These are phyloP conservation scores for Choristoneura rosaceana DNA, from an alignment of 2,888 invertebrate species.

Conservation along the genomic window DNA sequence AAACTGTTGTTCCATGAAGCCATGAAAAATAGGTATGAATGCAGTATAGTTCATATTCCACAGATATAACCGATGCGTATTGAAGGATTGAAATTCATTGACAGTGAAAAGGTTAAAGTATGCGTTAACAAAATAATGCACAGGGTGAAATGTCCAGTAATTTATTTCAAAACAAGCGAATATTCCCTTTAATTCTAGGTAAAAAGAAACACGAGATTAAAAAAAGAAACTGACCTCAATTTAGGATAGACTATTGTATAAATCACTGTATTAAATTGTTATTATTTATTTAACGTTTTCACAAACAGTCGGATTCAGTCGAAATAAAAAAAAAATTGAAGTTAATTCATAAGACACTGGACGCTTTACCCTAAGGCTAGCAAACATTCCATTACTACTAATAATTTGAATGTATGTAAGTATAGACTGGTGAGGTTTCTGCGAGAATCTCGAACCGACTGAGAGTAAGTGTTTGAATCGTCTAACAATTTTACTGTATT, in stretches of 20 bases:
- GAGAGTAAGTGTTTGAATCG: conserved; percentile 60
- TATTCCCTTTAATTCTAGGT: background rate
- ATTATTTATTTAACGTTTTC: no score
- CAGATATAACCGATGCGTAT: no score
- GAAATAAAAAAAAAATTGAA: background rate
- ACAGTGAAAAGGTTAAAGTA: background rate
- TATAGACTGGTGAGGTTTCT: conserved; percentile 28
- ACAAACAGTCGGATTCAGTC: no score
- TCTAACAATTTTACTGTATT: conserved; percentile 56
- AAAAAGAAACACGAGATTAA: background rate
- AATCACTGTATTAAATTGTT: no score
- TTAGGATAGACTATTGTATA: no score
- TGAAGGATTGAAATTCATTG: background rate
- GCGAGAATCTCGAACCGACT: conserved; percentile 57
- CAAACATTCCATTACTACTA: background rate
- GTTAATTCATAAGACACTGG: background rate
- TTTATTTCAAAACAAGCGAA: background rate
- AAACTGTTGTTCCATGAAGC: no score
- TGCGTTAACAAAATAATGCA: background rate
- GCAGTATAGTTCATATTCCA: no score
- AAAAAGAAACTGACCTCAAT: background rate
- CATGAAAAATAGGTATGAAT: no score
- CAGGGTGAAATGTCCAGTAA: conserved; percentile 10
- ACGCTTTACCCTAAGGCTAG: background rate
- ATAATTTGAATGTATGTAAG: conserved; percentile 19